These are phyloP conservation scores for Stylophora pistillata DNA, from an alignment of 64 coral and sea anemone genomes.

Conservation along the genomic window DNA sequence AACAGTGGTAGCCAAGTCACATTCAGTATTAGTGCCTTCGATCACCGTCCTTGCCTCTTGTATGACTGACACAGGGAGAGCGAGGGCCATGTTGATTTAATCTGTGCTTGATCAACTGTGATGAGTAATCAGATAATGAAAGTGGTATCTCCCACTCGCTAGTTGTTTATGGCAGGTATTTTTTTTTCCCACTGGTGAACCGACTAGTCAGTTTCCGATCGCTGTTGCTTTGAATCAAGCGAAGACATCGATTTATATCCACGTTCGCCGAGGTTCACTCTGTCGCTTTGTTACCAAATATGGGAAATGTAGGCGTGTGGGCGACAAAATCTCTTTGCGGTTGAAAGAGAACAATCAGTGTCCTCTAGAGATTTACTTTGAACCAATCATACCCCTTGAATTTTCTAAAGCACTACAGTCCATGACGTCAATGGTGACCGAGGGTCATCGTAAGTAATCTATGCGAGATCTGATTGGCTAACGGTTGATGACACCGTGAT, in stretches of 20 bases:
- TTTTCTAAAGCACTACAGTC: neutral
- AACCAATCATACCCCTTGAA: conserved; percentile 36
- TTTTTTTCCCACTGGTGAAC: neutral
- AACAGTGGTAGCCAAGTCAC: conserved; percentile 37
- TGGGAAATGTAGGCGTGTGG: conserved; percentile 74
- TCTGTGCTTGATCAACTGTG: conserved; percentile 34
- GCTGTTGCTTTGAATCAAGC: conserved; percentile 2
- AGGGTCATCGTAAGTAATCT: conserved; percentile 18
- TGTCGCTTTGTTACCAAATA: conserved; percentile 55
- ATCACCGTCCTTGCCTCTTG: conserved; percentile 69
- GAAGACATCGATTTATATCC: conserved; percentile 58
- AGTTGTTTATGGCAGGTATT: neutral
- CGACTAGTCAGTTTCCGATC: conserved; percentile 27
- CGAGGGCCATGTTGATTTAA: conserved; percentile 49
- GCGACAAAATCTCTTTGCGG: conserved; percentile 65
- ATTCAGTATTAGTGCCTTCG: conserved; percentile 19
- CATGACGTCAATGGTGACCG: conserved; percentile 64
- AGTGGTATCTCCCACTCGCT: conserved; percentile 11
- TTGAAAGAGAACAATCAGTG: conserved; percentile 29
- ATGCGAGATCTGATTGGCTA: neutral
- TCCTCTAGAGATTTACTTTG: conserved; percentile 16
- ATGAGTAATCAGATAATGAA: conserved; percentile 25
- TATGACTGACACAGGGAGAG: conserved; percentile 62
- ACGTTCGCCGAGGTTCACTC: neutral
- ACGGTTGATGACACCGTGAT: conserved; percentile 19